phyloP scores from a whole-genome alignment of 2,113 vertebrate species.

The Megaceryle maxima region DNA sequence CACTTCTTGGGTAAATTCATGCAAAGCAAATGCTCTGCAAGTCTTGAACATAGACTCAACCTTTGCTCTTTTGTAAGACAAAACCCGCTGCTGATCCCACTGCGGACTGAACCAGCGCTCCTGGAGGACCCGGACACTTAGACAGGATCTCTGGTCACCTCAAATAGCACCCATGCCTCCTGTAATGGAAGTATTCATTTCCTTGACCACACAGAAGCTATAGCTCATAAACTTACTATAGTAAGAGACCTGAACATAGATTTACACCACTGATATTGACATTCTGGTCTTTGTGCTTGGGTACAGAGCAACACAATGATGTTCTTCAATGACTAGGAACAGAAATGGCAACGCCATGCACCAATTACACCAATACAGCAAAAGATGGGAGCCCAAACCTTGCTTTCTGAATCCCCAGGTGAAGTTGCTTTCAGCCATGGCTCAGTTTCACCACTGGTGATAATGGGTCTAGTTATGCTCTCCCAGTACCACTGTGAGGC shows the following conservation, averaged over 20 bases:
- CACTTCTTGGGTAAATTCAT: neutral
- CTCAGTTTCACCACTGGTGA: neutral
- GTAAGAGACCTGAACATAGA: neutral
- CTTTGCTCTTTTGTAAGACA: neutral
- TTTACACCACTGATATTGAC: neutral
- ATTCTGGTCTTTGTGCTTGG: neutral
- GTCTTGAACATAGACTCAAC: neutral
- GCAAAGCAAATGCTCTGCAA: neutral
- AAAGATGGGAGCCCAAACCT: neutral
- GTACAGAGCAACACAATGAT: neutral
- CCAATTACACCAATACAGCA: neutral
- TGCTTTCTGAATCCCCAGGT: neutral
- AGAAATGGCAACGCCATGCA: neutral
- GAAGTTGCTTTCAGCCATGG: neutral
- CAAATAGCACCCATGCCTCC: neutral
- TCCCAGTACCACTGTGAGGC: neutral
- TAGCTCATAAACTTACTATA: fast-evolving
- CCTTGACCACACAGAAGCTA: neutral
- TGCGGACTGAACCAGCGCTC: neutral
- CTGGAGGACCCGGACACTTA: neutral
- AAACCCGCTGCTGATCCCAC: neutral
- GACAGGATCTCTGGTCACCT: neutral
- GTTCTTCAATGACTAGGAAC: neutral
- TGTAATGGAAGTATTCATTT: neutral
- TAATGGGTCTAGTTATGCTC: neutral